Percentiles rank a stretch among this genome's conserved stretches.
Evolutionary conservation across 2,113 vertebrate genomes (phyloP).

Genomic region (Gasterosteus aculeatus): DNA sequence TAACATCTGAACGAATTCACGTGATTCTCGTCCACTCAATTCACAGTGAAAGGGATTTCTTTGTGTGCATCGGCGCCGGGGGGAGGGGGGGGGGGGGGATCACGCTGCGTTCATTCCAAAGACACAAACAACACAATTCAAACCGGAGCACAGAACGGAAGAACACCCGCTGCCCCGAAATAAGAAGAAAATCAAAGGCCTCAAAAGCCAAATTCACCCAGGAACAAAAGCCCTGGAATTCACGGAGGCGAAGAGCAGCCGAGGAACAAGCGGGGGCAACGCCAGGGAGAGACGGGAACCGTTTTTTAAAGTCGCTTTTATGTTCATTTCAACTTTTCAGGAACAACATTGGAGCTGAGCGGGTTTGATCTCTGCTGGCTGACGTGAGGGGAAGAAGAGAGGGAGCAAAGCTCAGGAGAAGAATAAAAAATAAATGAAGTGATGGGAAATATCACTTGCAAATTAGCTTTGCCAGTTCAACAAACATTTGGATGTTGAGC

Average conservation of each 20-base stretch:
- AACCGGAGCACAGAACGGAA: constrained; percentile 41
- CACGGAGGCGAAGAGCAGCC: constrained; percentile 24
- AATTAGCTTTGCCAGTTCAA: constrained; percentile 5
- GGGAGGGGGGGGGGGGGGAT: constrained; percentile 19
- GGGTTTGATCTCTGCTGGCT: constrained; percentile 2
- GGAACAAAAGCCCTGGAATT: constrained; percentile 40
- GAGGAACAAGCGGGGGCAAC: constrained; percentile 13
- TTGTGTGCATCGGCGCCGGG: constrained; percentile 25
- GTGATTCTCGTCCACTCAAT: no score
- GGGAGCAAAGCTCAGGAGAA: background rate
- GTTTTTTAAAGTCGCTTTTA: constrained; percentile 24
- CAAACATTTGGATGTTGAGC: constrained; percentile 17
- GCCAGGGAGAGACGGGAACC: background rate
- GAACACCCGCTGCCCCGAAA: constrained; percentile 47
- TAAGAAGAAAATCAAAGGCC: constrained; percentile 46
- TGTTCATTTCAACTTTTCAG: constrained; percentile 37
- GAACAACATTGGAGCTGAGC: background rate
- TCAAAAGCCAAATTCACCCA: constrained; percentile 44
- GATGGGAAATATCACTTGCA: background rate
- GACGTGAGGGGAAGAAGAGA: background rate
- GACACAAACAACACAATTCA: constrained; percentile 61
- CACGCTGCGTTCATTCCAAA: constrained; percentile 58
- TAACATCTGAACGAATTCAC: background rate
- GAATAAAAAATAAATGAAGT: background rate
- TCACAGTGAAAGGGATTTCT: no score